Base-by-base conservation (phyloP, 1,140 invertebrate species). In the Phortica variegata region DNA sequence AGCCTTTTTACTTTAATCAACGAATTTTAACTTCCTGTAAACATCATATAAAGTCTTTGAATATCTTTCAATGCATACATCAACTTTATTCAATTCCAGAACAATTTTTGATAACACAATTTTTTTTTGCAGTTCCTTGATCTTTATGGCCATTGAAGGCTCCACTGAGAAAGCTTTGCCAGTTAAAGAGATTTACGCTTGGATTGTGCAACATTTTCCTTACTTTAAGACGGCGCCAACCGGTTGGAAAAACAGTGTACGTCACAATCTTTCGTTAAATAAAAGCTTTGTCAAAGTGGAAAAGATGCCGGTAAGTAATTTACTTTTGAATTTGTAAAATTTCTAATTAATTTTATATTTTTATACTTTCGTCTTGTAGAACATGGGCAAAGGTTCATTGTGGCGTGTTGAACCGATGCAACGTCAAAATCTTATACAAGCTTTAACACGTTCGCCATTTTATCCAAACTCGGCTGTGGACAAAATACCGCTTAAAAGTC, bases 231-330 rank as follows among this genome's bases (percentile, higher is more conserved):
- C 91, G 60, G 94, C 95, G 2, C 93, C 94, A 1, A 94, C 91
- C 61, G 95, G 95, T 15, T 98, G 95, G 95, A 98, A 97, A 82
- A 98, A 97, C 78, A 95, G 91, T 43, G 94, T 97, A 2, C 81
- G 95, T 54, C 95, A 97, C 77, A 97, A 97, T 78, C 78, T 97
- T 31, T 96, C 93, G 18, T 79, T 97, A 36, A 97, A 98, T 76
- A 97, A 97, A 78, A 97, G 94, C 77, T 97, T 97, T 78, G 89
- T 93, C 54, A 97, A 97, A 81, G 93, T 97, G 36, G 91, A 94
- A 75, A 93, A 93, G 73, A 85, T 88, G 19, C 87, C 87, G 63
- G 88, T 90, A 82, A 83, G 81, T 80, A 52, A 26, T 39, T n/a
- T n/a, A n/a, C n/a, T n/a, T n/a, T n/a, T n/a, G n/a, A n/a, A n/a